phyloP scores from a whole-genome alignment of 1,140 invertebrate genomes.

The Drosophila nannoptera region DNA sequence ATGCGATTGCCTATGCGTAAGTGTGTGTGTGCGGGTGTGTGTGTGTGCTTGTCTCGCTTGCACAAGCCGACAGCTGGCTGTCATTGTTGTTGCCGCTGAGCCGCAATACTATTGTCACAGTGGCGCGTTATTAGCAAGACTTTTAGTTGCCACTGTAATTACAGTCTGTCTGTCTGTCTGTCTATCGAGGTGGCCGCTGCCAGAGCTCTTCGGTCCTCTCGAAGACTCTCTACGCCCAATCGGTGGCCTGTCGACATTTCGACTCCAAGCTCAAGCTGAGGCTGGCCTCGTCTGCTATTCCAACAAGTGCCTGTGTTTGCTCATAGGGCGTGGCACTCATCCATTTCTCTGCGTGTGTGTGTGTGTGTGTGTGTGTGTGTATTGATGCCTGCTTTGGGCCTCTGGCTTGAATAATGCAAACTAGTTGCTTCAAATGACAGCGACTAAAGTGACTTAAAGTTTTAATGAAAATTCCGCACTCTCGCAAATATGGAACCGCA shows the following conservation, averaged over 20 bases:
- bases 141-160: conserved; percentile 37
- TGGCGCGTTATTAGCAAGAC: conserved; percentile 28
- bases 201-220: conserved; percentile 13
- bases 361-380: conserved; percentile 41
- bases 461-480: conserved; percentile 69
- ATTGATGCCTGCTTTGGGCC: neutral
- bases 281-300: conserved; percentile 5
- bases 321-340: conserved; percentile 40
- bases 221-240: too few relatives aligned
- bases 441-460: conserved; percentile 73
- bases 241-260: too few relatives aligned
- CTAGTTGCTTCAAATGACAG: conserved; percentile 66
- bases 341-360: conserved; percentile 55
- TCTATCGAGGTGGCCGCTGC: conserved; percentile 38
- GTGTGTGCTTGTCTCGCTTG: conserved; percentile 36
- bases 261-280: too few relatives aligned
- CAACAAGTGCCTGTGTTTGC: conserved; percentile 39
- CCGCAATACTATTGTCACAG: conserved; percentile 6
- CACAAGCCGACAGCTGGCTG: conserved; percentile 61
- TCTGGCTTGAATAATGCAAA: conserved; percentile 68
- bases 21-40: conserved; percentile 6
- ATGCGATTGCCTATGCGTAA: neutral
- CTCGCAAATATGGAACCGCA: conserved; percentile 36
- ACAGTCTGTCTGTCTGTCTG: conserved; percentile 36
- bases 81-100: conserved; percentile 26